phyloP scores from a whole-genome alignment of 1,140 invertebrate species.

The Lethocerus indicus region DNA sequence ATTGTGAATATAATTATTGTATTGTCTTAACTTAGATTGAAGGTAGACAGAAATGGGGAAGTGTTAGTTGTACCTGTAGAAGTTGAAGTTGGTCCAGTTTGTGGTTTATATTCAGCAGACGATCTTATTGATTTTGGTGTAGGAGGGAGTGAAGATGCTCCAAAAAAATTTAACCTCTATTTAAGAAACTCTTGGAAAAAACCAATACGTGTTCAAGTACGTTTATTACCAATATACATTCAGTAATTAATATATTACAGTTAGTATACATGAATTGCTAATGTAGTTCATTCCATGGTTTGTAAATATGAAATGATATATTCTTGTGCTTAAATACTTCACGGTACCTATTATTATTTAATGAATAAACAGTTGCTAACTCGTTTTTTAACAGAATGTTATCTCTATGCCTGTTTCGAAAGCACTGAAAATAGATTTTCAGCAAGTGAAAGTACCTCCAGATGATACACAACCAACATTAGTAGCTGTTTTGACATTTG shows the following conservation, averaged over 20 bases:
- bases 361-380: no score
- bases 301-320: no score
- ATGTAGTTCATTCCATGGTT: no score
- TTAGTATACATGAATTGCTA: no score
- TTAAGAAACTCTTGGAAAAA: slow-evolving; percentile 55
- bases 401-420: slow-evolving; percentile 37
- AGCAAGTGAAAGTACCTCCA: slow-evolving; percentile 41
- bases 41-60: slow-evolving; percentile 48
- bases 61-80: slow-evolving; percentile 68
- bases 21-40: slow-evolving; percentile 32
- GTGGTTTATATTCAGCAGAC: slow-evolving; percentile 57
- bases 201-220: slow-evolving; percentile 49
- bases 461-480: slow-evolving; percentile 38
- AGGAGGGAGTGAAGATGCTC: slow-evolving; percentile 45
- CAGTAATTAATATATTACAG: no score
- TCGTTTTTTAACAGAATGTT: slow-evolving; percentile 30
- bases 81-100: slow-evolving; percentile 57
- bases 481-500: slow-evolving; percentile 53
- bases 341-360: no score
- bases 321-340: no score
- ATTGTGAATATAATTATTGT: no score
- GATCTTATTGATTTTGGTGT: slow-evolving; percentile 73
- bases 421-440: slow-evolving; percentile 38
- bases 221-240: no score
- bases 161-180: slow-evolving; percentile 42